These are phyloP conservation scores for Brachirus orientalis DNA, from an alignment of 2,113 vertebrate genomes.

Conservation along the genomic window DNA sequence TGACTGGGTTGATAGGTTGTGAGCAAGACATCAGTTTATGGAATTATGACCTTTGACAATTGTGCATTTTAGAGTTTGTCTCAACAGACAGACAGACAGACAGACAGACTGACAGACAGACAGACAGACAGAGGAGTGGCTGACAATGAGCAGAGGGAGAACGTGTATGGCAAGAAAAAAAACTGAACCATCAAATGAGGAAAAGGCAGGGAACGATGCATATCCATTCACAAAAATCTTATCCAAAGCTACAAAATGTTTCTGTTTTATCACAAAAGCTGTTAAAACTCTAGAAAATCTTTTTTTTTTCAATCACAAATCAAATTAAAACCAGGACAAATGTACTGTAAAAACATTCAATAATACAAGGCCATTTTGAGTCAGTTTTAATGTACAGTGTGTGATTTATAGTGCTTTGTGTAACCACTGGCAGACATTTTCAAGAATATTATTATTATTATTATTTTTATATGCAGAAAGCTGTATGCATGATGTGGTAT, in stretches of 20 bases:
- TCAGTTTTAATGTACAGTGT: conserved; percentile 64
- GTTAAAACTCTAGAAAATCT: conserved; percentile 68
- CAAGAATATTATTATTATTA: conserved; percentile 28
- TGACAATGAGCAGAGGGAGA: conserved; percentile 3
- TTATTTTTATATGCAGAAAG: conserved; percentile 19
- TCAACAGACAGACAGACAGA: not conserved
- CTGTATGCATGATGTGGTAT: conserved; percentile 21
- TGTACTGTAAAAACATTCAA: conserved; percentile 77
- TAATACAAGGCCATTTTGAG: conserved; percentile 79
- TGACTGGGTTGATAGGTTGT: conserved; percentile 14
- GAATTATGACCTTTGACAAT: conserved; percentile 21
- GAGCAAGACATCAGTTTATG: not conserved
- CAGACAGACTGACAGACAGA: conserved; percentile 14
- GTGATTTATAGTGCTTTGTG: conserved; percentile 66
- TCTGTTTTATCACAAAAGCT: conserved; percentile 59
- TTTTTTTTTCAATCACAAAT: conserved; percentile 31
- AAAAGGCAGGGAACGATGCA: conserved; percentile 37
- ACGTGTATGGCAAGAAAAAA: conserved; percentile 21
- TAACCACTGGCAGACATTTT: conserved; percentile 53
- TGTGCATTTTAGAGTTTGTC: conserved; percentile 25
- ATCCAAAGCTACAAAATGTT: conserved; percentile 70
- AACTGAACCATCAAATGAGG: conserved; percentile 8
- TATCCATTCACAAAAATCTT: conserved; percentile 41
- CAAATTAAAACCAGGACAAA: conserved; percentile 53
- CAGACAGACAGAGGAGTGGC: conserved; percentile 14